Evolutionary conservation across 1,140 invertebrate genomes (phyloP), one percentile per base, ranked within the genome.

Genomic region (Rhagoletis pomonella): DNA sequence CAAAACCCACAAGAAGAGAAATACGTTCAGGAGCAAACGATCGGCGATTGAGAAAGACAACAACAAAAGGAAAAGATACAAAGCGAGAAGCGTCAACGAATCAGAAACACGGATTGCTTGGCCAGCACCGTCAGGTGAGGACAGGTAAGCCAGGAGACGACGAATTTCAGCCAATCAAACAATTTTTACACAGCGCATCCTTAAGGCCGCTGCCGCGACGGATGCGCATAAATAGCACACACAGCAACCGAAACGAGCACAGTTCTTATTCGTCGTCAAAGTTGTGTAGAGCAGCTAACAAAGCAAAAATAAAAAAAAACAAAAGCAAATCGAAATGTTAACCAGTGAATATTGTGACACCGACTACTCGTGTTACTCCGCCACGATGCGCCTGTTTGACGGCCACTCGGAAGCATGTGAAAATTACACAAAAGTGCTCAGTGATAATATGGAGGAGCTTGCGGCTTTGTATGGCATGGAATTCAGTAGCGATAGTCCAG

Each of bases 301-400:
- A 64, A 64, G 12, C 12, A 64, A 42, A 67, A 67, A 29, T 29
- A 29, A 67, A 29, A 19, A 29, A 47, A 58, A 87, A 87, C 4
- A 50, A 67, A 55, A 65, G 10, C 10, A 55, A 9, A 59, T 19
- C 50, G 29, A 86, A 86, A 88, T 88, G 87, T 69, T 88, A 77
- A 69, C 87, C 42, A 86, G 65, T 55, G 87, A 88, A 62, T 88
- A 86, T 81, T 55, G 73, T 55, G 47, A 81, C 7, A n/a, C 10
- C 6, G 73, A 81, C 55, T 50, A 19, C 44, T 55, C 44, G 47
- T 81, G 17, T 81, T 81, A 81, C 4, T 9, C 73, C 1, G 14
- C 73, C 5, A 44, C 29, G 44, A 7, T 55, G 12, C 85, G 59
- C 9, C 7, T 17, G 29, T 50, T 62, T 17, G 47, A 17, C 10